A percentile compares a stretch with the other conserved stretches of the same genome.
phyloP scores from a whole-genome alignment of 2,113 vertebrate genomes.

The Himantopus leucocephalus region DNA sequence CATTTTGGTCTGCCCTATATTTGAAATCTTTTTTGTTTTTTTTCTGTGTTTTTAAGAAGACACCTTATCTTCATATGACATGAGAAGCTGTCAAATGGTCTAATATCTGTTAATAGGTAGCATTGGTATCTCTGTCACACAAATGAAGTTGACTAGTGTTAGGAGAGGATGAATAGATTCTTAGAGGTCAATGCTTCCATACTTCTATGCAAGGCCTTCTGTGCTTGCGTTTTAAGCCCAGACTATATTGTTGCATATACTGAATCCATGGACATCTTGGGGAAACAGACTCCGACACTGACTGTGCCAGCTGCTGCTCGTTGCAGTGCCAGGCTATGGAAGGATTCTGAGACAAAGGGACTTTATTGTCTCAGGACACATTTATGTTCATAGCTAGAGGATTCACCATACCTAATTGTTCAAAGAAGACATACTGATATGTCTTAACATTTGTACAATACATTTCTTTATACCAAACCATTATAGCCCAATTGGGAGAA shows the following conservation, averaged over 20 bases:
- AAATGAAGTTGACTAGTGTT: not conserved
- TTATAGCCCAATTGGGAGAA: not conserved
- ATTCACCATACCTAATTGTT: not conserved
- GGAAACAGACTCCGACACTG: not conserved
- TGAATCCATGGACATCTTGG: not conserved
- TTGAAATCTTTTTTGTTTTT: not conserved
- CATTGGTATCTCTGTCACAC: not conserved
- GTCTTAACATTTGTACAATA: not conserved
- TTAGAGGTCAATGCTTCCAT: not conserved
- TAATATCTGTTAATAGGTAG: not conserved
- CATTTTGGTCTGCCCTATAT: not conserved
- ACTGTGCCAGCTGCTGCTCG: not conserved
- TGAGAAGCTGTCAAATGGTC: not conserved
- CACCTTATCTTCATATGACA: not conserved
- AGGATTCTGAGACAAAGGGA: not conserved
- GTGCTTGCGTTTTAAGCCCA: not conserved
- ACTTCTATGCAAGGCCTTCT: not conserved
- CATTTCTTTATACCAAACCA: not conserved
- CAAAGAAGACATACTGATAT: not conserved
- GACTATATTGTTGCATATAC: not conserved
- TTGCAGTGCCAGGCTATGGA: not conserved
- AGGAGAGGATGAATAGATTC: not conserved
- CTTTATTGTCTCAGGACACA: not conserved
- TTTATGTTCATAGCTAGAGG: not conserved
- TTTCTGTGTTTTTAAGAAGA: not conserved